Conservation (phyloP, 2,888 invertebrate genomes). For the Parnassius orleans region DNA sequence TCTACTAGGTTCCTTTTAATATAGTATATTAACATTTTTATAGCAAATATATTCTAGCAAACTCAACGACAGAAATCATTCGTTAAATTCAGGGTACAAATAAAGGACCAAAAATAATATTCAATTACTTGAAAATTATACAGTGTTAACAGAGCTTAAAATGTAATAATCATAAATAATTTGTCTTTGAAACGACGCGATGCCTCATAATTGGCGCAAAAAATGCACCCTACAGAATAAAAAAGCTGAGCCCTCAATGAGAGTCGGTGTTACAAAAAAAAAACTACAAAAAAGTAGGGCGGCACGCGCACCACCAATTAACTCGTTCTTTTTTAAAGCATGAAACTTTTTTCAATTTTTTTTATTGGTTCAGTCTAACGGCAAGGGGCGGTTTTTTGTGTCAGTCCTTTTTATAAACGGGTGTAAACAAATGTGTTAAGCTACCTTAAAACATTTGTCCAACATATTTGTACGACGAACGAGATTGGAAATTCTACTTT, state of each 20-base stretch:
- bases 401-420: constrained; percentile 40
- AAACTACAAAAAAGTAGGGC: constrained; percentile 53
- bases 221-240: constrained; percentile 63
- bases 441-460: constrained; percentile 8
- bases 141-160: constrained; percentile 50
- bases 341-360: constrained; percentile 55
- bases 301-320: constrained; percentile 75
- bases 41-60: no score
- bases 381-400: constrained; percentile 67
- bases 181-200: constrained; percentile 48
- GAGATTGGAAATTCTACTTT: not conserved
- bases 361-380: constrained; percentile 63
- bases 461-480: not conserved
- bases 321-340: constrained; percentile 60
- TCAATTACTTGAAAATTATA: constrained; percentile 44
- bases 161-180: constrained; percentile 65
- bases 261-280: constrained; percentile 43
- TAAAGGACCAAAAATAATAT: constrained; percentile 30
- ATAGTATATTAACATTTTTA: no score
- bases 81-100: no score
- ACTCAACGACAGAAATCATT: no score
- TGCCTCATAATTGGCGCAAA: constrained; percentile 65
- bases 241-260: constrained; percentile 40
- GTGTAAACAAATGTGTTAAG: constrained; percentile 46
- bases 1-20: no score